These are phyloP conservation scores for Mystacides longicornis DNA, from an alignment of 2,888 invertebrate species.

Conservation along the genomic window DNA sequence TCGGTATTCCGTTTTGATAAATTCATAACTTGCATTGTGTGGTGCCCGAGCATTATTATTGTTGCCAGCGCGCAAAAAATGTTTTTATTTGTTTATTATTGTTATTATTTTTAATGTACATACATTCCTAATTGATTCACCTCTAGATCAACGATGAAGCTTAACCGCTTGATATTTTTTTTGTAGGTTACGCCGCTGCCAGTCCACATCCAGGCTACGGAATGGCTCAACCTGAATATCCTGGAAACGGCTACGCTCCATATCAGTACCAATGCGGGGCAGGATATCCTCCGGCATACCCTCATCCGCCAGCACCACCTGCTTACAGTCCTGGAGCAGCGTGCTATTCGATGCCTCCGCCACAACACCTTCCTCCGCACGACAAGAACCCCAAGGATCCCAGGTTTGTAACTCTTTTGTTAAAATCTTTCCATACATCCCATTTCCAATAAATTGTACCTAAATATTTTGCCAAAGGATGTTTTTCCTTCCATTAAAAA, in stretches of 20 bases:
- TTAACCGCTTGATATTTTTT: not conserved
- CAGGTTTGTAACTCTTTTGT: slow-evolving; percentile 47
- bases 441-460: not conserved
- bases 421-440: slow-evolving; percentile 22
- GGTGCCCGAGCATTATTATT: not conserved
- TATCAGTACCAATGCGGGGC: slow-evolving; percentile 35
- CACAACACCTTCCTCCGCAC: slow-evolving; percentile 66
- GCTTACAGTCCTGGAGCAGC: slow-evolving; percentile 64
- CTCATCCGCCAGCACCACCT: slow-evolving; percentile 61
- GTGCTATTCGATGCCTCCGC: slow-evolving; percentile 85
- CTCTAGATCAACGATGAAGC: too few relatives aligned
- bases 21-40: slow-evolving; percentile 11
- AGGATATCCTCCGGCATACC: slow-evolving; percentile 46
- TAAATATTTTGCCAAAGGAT: too few relatives aligned
- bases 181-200: slow-evolving; percentile 69
- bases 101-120: too few relatives aligned
- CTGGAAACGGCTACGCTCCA: slow-evolving; percentile 60
- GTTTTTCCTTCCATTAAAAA: too few relatives aligned
- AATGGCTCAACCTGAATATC: slow-evolving; percentile 76
- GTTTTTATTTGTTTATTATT: too few relatives aligned
- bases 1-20: not conserved
- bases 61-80: too few relatives aligned
- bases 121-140: too few relatives aligned
- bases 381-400: slow-evolving; percentile 67
- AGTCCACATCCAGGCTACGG: slow-evolving; percentile 83